These are phyloP conservation scores for Drosophila cyrtoloma DNA, from an alignment of 2,888 invertebrate species.

Conservation along the genomic window DNA sequence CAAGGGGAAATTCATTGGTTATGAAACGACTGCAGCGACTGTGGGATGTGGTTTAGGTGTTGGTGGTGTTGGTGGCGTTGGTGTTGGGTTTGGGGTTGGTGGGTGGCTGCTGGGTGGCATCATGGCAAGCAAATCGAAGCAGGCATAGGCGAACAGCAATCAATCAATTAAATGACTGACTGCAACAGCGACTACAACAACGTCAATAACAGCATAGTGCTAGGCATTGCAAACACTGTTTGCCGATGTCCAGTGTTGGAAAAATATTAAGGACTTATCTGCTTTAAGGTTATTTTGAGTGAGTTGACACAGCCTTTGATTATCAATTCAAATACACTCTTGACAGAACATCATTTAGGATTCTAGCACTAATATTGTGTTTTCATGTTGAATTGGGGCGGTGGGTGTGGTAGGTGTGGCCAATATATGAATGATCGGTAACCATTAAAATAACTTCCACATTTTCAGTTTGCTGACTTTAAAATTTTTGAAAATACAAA, in stretches of 20 bases:
- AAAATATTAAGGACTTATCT: conserved; percentile 55
- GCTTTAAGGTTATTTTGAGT: conserved; percentile 18
- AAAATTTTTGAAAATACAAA: not conserved
- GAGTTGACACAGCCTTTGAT: not conserved
- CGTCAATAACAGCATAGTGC: conserved; percentile 24
- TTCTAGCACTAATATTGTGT: not conserved
- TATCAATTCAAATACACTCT: not conserved
- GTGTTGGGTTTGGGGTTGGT: not conserved
- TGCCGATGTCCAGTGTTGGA: conserved; percentile 38
- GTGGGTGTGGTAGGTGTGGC: not conserved
- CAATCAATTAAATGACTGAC: conserved; percentile 77
- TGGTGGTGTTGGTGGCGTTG: not conserved
- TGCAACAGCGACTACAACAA: conserved; percentile 41
- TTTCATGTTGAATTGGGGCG: not conserved
- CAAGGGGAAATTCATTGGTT: conserved; percentile 49
- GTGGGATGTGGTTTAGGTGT: not conserved
- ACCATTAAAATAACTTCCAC: not conserved
- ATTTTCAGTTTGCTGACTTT: not conserved
- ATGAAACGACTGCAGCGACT: conserved; percentile 54
- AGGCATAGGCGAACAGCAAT: conserved; percentile 75
- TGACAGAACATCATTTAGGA: not conserved
- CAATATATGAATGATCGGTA: not conserved
- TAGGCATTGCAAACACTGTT: conserved; percentile 37
- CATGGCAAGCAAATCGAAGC: conserved; percentile 58
- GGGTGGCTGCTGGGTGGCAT: conserved; percentile 11